These are phyloP conservation scores for Phrixothrix hirtus DNA, from an alignment of 2,888 invertebrate species.

Conservation along the genomic window DNA sequence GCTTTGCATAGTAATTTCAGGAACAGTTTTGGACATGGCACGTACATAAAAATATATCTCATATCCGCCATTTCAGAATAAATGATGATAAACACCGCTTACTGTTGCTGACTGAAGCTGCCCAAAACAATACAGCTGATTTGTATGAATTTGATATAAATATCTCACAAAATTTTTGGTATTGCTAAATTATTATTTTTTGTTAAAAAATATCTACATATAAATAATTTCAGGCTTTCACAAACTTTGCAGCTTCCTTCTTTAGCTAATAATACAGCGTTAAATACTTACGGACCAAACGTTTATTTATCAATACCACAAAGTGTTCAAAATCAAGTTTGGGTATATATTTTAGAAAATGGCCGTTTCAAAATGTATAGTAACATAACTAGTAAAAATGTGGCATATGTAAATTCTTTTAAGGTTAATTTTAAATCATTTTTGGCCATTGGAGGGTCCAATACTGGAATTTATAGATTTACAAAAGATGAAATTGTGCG, in stretches of 20 bases:
- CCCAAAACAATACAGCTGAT: conserved; percentile 39
- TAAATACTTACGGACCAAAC: conserved; percentile 39
- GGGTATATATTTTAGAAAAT: conserved; percentile 42
- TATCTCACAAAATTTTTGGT: conserved; percentile 49
- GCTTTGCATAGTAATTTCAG: conserved; percentile 14
- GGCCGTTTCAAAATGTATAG: conserved; percentile 41
- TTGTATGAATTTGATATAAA: conserved; percentile 49
- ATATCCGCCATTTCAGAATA: conserved; percentile 37
- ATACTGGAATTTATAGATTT: conserved; percentile 49
- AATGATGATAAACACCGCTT: conserved; percentile 16
- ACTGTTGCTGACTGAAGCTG: conserved; percentile 31
- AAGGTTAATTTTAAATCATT: conserved; percentile 50
- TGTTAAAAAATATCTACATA: background rate
- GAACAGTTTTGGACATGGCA: conserved; percentile 42
- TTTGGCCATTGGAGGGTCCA: conserved; percentile 49
- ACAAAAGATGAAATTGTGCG: conserved; percentile 37
- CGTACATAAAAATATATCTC: conserved; percentile 36
- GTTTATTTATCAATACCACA: conserved; percentile 48
- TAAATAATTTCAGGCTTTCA: conserved; percentile 42
- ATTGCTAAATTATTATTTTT: conserved; percentile 7
- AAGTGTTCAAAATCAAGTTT: conserved; percentile 36
- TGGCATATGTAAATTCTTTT: conserved; percentile 47
- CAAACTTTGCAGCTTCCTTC: conserved; percentile 43
- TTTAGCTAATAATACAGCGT: conserved; percentile 41
- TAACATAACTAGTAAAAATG: conserved; percentile 41